phyloP scores from a whole-genome alignment of 2,113 vertebrate species.

The Gavialis gangeticus region DNA sequence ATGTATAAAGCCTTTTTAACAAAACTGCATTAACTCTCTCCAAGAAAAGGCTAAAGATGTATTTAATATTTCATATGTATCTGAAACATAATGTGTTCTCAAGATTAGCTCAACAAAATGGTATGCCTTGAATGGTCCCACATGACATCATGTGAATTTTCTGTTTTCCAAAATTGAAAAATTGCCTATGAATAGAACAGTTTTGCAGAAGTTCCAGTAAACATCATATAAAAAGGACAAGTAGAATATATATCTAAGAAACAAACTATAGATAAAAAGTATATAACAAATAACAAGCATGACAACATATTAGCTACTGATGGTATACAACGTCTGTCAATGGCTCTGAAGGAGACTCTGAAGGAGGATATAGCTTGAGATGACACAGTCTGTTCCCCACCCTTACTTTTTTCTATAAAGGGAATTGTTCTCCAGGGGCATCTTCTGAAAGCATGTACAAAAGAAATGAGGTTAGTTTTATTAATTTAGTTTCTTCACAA shows the following conservation, averaged over 20 bases:
- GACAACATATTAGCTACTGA: background rate
- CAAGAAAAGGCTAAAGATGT: background rate
- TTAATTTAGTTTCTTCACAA: conserved; percentile 86
- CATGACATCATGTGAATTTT: background rate
- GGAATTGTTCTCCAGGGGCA: conserved; percentile 72
- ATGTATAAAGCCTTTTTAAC: background rate
- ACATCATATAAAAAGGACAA: background rate
- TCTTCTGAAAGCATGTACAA: conserved; percentile 70
- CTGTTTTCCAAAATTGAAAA: background rate
- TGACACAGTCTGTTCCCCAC: background rate
- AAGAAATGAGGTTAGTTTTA: conserved; percentile 81
- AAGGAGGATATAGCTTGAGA: background rate
- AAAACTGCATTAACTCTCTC: background rate
- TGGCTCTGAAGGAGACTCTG: conserved; percentile 20
- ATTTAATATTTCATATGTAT: conserved; percentile 5
- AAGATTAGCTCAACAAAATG: background rate
- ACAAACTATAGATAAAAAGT: background rate
- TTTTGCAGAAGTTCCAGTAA: conserved; percentile 10
- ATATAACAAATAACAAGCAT: conserved; percentile 13
- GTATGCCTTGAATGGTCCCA: background rate
- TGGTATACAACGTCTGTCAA: conserved; percentile 29
- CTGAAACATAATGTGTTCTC: background rate
- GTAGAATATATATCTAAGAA: background rate
- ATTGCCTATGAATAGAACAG: background rate
- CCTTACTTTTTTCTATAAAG: conserved; percentile 44